These are phyloP conservation scores for Acropternis orthonyx DNA, from an alignment of 2,797 vertebrate genomes.

Conservation along the genomic window DNA sequence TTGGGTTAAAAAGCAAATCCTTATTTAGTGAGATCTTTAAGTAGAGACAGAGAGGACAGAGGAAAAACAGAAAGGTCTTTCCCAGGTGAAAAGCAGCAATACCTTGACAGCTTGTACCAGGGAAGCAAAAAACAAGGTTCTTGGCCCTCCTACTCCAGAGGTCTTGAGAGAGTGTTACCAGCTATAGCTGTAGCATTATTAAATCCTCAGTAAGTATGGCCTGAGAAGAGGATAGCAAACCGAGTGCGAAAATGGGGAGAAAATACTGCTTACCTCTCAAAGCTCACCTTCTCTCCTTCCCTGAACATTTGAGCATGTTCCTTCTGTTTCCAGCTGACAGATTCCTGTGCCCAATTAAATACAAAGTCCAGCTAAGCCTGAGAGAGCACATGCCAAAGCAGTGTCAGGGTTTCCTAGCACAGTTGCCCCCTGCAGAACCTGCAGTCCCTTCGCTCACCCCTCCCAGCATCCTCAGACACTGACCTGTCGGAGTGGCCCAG, in stretches of 20 bases:
- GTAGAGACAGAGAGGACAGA: not conserved
- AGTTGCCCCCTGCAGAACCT: not conserved
- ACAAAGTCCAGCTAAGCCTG: fast-evolving
- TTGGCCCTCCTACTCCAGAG: not conserved
- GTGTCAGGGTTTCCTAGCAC: fast-evolving
- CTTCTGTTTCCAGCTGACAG: not conserved
- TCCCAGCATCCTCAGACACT: fast-evolving
- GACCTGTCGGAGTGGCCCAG: fast-evolving
- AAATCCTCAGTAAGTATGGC: not conserved
- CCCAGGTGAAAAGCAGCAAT: not conserved
- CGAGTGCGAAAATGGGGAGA: not conserved
- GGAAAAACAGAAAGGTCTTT: not conserved
- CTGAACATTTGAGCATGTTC: not conserved
- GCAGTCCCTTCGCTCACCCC: fast-evolving
- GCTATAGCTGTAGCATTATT: not conserved
- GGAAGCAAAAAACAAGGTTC: not conserved
- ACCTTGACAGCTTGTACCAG: not conserved
- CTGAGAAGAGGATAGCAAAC: not conserved
- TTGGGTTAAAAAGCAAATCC: not conserved
- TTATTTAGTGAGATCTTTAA: not conserved
- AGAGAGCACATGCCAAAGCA: fast-evolving
- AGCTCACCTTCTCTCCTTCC: not conserved
- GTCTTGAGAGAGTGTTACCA: not conserved
- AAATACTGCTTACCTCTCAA: not conserved
- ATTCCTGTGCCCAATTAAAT: fast-evolving